Conservation (phyloP, 2,797 vertebrate genomes). For the Capromys pilorides region DNA sequence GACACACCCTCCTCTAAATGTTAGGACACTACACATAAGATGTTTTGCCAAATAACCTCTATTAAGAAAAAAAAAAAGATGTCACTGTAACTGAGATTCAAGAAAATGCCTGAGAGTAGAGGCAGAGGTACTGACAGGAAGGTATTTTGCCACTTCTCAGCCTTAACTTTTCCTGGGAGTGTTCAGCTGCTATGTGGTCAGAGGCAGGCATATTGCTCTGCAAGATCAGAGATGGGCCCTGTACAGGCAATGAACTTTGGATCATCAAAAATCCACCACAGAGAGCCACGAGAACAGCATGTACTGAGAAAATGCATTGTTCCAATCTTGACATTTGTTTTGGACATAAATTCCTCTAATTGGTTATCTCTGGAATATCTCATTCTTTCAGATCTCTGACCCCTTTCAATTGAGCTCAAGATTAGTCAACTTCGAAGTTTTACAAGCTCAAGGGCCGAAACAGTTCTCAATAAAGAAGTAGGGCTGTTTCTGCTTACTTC, state of each 20-base stretch:
- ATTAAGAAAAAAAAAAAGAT: neutral
- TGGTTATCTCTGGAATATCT: slow-evolving; percentile 61
- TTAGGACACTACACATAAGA: slow-evolving; percentile 44
- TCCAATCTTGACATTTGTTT: slow-evolving; percentile 61
- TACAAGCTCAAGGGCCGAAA: neutral
- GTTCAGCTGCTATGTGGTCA: neutral
- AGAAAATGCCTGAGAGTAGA: neutral
- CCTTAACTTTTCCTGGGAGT: neutral
- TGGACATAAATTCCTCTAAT: slow-evolving; percentile 57
- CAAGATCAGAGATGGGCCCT: neutral
- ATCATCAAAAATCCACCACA: slow-evolving; percentile 40
- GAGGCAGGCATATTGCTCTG: neutral
- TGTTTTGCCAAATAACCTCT: slow-evolving; percentile 39
- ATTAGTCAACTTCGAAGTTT: slow-evolving; percentile 7
- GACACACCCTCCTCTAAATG: neutral
- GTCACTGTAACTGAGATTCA: slow-evolving; percentile 1
- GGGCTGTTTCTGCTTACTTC: neutral
- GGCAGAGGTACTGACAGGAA: neutral
- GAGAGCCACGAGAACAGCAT: neutral
- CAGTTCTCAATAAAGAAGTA: slow-evolving; percentile 8
- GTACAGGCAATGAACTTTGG: slow-evolving; percentile 29
- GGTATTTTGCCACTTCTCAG: neutral
- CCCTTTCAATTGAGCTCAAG: slow-evolving; percentile 48
- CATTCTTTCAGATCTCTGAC: slow-evolving; percentile 59
- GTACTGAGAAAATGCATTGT: slow-evolving; percentile 28